Percentiles rank a stretch among this genome's conserved stretches.
Conservation (phyloP, 1,140 invertebrate species). For the Drosophila bipectinata region DNA sequence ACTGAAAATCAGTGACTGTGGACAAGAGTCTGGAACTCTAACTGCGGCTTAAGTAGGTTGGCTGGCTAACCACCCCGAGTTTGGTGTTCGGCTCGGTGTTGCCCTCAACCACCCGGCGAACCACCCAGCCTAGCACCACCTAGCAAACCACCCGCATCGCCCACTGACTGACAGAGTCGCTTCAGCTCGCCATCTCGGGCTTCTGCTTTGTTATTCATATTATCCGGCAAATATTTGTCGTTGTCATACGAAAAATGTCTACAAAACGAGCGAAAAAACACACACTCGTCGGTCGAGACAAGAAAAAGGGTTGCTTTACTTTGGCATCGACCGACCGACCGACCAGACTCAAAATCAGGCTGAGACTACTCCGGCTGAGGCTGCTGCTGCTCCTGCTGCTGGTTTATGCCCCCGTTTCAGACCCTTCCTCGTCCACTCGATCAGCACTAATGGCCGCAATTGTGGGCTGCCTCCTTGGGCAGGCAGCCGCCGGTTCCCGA, state of each 20-base stretch:
- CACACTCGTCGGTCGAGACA: conserved; percentile 23
- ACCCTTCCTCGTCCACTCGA: conserved; percentile 11
- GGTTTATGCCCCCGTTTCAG: too few relatives aligned
- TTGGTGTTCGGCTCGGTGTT: conserved; percentile 2
- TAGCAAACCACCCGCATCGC: conserved; percentile 16
- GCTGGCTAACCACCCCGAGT: conserved; percentile 42
- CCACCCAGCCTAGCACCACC: conserved; percentile 10
- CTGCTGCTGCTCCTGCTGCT: neutral
- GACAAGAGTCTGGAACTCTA: conserved; percentile 37
- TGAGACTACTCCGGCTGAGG: conserved; percentile 9
- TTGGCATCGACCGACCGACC: conserved; percentile 24
- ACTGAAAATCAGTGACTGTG: conserved; percentile 5
- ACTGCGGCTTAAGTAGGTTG: conserved; percentile 56
- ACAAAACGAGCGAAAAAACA: conserved; percentile 42
- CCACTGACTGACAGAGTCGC: conserved; percentile 34
- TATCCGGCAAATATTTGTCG: conserved; percentile 82
- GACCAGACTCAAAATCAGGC: conserved; percentile 14
- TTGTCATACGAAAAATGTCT: conserved; percentile 80
- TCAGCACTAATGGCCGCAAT: conserved; percentile 75
- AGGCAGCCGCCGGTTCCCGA: conserved; percentile 46
- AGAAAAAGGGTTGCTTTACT: conserved; percentile 74
- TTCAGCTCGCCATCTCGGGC: conserved; percentile 38
- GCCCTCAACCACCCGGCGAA: conserved; percentile 28
- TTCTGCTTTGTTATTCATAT: conserved; percentile 78
- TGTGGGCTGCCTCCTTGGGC: conserved; percentile 46